Base-by-base conservation (phyloP, 2,797 vertebrate species). In the Anableps anableps region DNA sequence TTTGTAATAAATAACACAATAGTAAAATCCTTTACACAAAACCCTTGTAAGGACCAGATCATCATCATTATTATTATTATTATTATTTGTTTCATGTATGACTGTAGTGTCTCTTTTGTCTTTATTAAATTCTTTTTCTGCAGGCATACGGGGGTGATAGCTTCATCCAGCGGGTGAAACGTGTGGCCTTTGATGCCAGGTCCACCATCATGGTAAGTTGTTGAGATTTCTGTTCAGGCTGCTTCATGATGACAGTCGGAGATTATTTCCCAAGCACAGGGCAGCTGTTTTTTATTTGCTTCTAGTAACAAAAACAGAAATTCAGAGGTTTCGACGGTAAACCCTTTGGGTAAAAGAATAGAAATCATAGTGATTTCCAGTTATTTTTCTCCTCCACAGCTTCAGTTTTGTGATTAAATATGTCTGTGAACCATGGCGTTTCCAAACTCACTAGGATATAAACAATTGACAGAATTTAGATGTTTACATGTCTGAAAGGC, bases 141-240 rank as follows among this genome's bases (percentile, higher is more conserved):
- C 95, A 99, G 98, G 97, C 97, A 26, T 94, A 97, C 34, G 98
- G 98, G 91, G 98, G 98, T 77, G 98, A 99, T 78, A 97, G 98
- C 89, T 80, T 99, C 92, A 92, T 97, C 80, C 98, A 99, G 87
- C 96, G 97, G 92, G 88, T 99, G 94, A 99, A 97, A 93, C 97
- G 98, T 58, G 93, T 99, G 85, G 90, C 94, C 76, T 99, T 97
- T 88, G 98, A 99, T 91, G 97, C 97, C 86, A 97, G 93, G 84
- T 97, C 98, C 88, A 99, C 98, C 10, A 86, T 99, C 51, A 96
- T 97, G 95, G 98, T 99, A 93, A 97, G 97, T 96, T 77, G 14
- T 29, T 31, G 13, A 53, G 26, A 74, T 45, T 55, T 6, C 53
- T 26, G 29, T 17, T 47, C 29, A 47, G 31, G 53, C 26, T 55